Evolutionary conservation across 2,888 invertebrate species (phyloP).

Genomic region (Macaria liturata): DNA sequence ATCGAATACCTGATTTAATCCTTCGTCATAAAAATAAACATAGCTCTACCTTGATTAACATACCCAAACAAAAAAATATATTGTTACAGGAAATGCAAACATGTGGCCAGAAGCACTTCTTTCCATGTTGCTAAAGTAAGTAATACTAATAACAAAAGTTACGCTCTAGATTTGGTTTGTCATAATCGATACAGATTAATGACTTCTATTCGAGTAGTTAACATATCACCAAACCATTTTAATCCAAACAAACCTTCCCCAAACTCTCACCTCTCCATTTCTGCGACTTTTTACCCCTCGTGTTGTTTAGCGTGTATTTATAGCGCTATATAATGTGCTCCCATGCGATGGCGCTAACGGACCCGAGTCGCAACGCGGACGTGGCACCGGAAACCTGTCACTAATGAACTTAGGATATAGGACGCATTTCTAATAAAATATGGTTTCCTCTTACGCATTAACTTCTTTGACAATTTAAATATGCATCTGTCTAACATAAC

Average conservation of each 20-base stretch:
- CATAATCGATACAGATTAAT: too few species aligned
- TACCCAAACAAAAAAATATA: not conserved
- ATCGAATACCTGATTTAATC: not conserved
- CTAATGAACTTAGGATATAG: slow-evolving; percentile 28
- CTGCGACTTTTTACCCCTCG: slow-evolving; percentile 10
- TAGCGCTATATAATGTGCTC: slow-evolving; percentile 10
- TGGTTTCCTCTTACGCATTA: not conserved
- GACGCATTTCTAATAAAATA: slow-evolving; percentile 9
- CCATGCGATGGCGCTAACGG: slow-evolving; percentile 28
- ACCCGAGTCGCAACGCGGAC: slow-evolving; percentile 35
- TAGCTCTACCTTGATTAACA: too few species aligned
- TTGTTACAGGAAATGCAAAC: slow-evolving; percentile 6
- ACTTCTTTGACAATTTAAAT: too few species aligned
- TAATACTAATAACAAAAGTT: not conserved
- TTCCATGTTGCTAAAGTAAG: slow-evolving; percentile 8
- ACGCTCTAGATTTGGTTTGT: too few species aligned
- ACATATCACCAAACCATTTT: too few species aligned
- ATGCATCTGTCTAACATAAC: too few species aligned
- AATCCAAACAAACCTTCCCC: not conserved
- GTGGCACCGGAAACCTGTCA: slow-evolving; percentile 28
- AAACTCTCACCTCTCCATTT: slow-evolving; percentile 7
- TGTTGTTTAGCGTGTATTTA: slow-evolving; percentile 23
- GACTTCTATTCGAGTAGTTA: too few species aligned
- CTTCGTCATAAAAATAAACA: too few species aligned
- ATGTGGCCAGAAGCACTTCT: slow-evolving; percentile 3